Evolutionary conservation across 2,797 vertebrate genomes (phyloP).

Genomic region (Pristis pectinata): DNA sequence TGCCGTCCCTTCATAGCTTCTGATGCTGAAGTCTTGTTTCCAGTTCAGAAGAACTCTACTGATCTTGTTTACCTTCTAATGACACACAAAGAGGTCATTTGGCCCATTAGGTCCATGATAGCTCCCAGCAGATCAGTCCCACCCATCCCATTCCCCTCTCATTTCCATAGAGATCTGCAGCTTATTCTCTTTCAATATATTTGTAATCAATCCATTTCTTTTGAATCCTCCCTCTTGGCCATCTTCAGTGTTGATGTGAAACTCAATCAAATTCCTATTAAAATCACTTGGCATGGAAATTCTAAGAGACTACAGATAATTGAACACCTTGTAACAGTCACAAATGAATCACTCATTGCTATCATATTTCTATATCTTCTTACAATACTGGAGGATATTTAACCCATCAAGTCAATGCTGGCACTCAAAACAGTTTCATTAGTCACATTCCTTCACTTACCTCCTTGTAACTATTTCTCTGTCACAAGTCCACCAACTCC

Average conservation of each 20-base stretch:
- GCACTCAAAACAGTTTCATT: too few species aligned
- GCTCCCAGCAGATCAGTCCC: too few species aligned
- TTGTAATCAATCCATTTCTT: not conserved
- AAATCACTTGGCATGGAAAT: not conserved
- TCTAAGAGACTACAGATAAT: not conserved
- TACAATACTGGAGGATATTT: too few species aligned
- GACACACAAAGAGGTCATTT: too few species aligned
- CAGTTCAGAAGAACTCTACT: not conserved
- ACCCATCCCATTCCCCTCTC: too few species aligned
- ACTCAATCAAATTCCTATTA: not conserved
- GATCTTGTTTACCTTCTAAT: not conserved
- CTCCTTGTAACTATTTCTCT: too few species aligned
- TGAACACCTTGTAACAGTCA: not conserved
- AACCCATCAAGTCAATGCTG: too few species aligned
- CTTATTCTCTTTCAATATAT: not conserved
- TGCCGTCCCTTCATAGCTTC: too few species aligned
- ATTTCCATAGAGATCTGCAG: too few species aligned
- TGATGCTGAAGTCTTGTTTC: not conserved
- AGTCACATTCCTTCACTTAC: too few species aligned
- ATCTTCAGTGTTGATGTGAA: not conserved
- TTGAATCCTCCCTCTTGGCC: not conserved
- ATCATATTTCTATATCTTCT: not conserved
- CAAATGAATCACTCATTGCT: not conserved
- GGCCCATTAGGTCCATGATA: too few species aligned
- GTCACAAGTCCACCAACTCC: too few species aligned